These are phyloP conservation scores for Drosophila nr. perissopoda DNA, from an alignment of 2,888 invertebrate species.

Conservation along the genomic window DNA sequence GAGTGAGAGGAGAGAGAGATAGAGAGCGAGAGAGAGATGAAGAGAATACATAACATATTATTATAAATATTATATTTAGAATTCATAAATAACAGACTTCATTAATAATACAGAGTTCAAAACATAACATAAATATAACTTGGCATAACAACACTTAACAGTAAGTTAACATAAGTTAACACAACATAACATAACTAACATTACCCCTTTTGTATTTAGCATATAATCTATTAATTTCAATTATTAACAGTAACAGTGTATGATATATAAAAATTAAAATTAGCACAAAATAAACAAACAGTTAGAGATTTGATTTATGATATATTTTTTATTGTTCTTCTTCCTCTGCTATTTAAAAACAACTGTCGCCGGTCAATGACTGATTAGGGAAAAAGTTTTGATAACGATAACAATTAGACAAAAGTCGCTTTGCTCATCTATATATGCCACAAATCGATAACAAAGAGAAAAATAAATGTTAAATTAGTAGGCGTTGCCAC, in stretches of 20 bases:
- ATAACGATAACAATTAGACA: constrained; percentile 9
- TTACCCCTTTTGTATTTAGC: background rate
- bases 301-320: background rate
- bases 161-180: background rate
- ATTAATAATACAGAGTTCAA: background rate
- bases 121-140: background rate
- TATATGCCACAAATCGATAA: background rate
- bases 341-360: background rate
- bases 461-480: background rate
- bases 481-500: constrained; percentile 5
- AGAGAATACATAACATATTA: too few relatives aligned
- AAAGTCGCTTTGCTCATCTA: background rate
- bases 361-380: constrained; percentile 14
- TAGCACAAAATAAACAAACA: background rate
- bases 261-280: background rate
- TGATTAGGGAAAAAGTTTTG: constrained; percentile 23
- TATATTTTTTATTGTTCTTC: background rate
- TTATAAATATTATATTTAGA: too few relatives aligned
- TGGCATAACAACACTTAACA: too few relatives aligned
- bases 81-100: too few relatives aligned
- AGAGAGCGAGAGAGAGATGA: too few relatives aligned
- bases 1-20: too few relatives aligned
- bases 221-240: background rate
- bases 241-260: background rate
- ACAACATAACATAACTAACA: background rate